A percentile compares a stretch with the other conserved stretches of the same genome.
Conservation (phyloP, 1,140 invertebrate genomes). For the Caenorhabditis latens region DNA sequence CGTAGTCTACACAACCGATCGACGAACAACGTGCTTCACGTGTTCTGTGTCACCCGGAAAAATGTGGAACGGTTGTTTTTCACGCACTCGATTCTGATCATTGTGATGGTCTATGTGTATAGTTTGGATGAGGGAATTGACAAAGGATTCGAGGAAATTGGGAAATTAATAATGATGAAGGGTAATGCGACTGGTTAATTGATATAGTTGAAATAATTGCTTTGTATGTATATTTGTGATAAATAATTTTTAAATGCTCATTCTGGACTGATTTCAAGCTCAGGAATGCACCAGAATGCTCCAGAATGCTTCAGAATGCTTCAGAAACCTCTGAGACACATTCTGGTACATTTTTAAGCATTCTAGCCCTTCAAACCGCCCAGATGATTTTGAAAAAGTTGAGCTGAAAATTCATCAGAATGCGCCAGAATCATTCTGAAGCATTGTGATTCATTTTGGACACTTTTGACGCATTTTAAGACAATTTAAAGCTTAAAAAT, state of each 20-base stretch:
- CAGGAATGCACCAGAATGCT: no score
- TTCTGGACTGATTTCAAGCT: no score
- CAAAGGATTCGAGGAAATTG: not conserved
- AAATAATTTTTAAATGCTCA: no score
- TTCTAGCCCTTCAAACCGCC: not conserved
- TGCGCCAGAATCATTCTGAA: not conserved
- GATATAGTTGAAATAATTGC: no score
- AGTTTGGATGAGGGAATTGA: not conserved
- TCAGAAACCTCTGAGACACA: no score
- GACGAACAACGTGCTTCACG: not conserved
- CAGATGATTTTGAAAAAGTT: constrained; percentile 31
- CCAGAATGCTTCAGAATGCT: no score
- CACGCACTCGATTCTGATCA: not conserved
- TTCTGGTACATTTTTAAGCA: no score
- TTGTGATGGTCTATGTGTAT: not conserved
- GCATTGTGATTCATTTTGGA: no score
- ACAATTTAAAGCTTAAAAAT: no score
- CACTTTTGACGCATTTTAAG: no score
- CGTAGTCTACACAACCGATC: not conserved
- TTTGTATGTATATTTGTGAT: no score
- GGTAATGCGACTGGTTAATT: no score
- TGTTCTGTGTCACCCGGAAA: not conserved
- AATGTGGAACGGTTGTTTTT: not conserved
- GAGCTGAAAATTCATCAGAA: not conserved
- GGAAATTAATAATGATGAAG: not conserved